A percentile compares a stretch with the other conserved stretches of the same genome.
Evolutionary conservation across 2,113 vertebrate species (phyloP).

Genomic region (Cervus canadensis): DNA sequence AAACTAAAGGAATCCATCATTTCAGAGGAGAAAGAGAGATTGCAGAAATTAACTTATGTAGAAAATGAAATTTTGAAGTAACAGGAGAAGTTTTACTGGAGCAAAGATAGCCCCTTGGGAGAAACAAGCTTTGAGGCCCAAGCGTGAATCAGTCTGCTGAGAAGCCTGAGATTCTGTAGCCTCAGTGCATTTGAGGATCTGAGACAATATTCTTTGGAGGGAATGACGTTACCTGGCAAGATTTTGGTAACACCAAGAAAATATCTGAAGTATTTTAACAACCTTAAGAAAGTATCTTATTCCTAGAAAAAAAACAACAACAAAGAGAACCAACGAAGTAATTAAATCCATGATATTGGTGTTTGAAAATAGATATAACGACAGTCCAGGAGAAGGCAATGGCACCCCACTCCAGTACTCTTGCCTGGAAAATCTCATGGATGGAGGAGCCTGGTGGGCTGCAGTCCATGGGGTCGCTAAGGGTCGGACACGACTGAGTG

Average conservation of each 20-base stretch:
- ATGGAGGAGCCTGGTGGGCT: no score
- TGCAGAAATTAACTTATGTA: neutral
- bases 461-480: no score
- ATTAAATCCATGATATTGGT: neutral
- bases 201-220: neutral
- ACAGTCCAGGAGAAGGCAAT: neutral
- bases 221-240: neutral
- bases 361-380: neutral
- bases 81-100: neutral
- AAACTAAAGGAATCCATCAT: neutral
- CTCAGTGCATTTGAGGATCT: neutral
- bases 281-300: neutral
- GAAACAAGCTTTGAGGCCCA: neutral
- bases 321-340: neutral
- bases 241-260: neutral
- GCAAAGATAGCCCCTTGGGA: neutral
- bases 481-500: no score
- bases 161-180: neutral
- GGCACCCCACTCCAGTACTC: no score
- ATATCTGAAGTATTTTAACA: neutral
- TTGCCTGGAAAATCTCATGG: no score
- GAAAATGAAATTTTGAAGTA: neutral
- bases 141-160: neutral
- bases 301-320: neutral
- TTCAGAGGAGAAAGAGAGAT: neutral